Evolutionary conservation across 2,113 vertebrate species (phyloP).

Genomic region (Rhinoderma darwinii): DNA sequence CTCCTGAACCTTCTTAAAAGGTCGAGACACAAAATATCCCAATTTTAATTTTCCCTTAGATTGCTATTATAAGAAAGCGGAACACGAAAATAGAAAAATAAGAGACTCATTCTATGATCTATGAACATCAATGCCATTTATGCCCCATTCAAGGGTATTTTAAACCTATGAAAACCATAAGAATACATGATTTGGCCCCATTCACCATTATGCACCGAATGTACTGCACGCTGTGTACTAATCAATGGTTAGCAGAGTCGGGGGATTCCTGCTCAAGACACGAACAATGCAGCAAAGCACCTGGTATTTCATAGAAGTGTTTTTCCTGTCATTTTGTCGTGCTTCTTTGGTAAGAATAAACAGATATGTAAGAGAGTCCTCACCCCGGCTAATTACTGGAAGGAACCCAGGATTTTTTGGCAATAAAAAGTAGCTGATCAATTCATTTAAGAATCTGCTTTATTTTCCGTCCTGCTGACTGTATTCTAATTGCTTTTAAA

Average conservation of each 20-base stretch:
- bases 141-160: background rate
- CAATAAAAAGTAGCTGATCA: background rate
- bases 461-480: background rate
- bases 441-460: background rate
- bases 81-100: too few species aligned
- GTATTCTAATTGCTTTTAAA: background rate
- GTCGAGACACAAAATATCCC: too few species aligned
- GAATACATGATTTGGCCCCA: background rate
- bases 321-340: background rate
- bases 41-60: too few species aligned
- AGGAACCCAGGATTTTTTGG: background rate
- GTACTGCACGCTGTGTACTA: background rate
- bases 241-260: background rate
- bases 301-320: background rate
- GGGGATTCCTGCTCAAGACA: background rate
- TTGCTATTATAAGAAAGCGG: too few species aligned
- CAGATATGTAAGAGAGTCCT: background rate
- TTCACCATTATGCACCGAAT: background rate
- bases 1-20: too few species aligned
- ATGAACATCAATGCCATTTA: background rate
- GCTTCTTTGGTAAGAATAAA: background rate
- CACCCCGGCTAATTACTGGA: background rate
- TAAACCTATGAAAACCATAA: background rate
- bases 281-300: background rate
- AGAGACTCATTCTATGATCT: too few species aligned